Evolutionary conservation across 2,113 vertebrate genomes (phyloP).

Genomic region (Macrotis lagotis): DNA sequence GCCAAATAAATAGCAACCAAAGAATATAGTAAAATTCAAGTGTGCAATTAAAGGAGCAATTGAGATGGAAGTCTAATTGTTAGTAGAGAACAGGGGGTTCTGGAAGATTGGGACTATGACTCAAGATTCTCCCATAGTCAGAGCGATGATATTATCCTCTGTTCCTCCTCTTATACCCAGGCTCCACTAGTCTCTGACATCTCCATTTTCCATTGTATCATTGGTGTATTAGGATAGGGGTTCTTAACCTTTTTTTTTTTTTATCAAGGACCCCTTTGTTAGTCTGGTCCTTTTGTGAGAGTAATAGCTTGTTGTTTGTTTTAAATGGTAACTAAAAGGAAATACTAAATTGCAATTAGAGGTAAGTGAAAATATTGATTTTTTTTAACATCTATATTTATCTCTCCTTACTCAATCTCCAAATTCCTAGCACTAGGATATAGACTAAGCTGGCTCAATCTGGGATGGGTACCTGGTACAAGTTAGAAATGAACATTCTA

Average conservation of each 20-base stretch:
- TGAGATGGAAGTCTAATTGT: neutral
- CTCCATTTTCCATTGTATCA: neutral
- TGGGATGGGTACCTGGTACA: neutral
- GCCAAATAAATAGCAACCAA: neutral
- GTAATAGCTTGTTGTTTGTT: neutral
- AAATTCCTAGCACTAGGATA: neutral
- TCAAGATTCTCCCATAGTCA: neutral
- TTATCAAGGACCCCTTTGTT: neutral
- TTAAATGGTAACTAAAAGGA: neutral
- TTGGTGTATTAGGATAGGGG: neutral
- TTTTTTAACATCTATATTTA: neutral
- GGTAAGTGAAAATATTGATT: neutral
- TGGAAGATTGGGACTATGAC: neutral
- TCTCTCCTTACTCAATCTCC: neutral
- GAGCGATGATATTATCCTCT: no score
- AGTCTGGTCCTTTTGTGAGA: neutral
- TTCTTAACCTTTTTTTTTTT: neutral
- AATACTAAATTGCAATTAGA: neutral
- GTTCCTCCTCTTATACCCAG: no score
- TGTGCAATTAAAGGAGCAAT: neutral
- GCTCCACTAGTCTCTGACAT: neutral
- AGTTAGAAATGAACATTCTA: neutral
- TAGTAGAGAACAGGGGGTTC: neutral
- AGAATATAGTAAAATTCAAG: slow-evolving; percentile 11
- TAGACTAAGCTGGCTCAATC: neutral